phyloP scores from a whole-genome alignment of 2,888 invertebrate species.

The Polydrusus cervinus region DNA sequence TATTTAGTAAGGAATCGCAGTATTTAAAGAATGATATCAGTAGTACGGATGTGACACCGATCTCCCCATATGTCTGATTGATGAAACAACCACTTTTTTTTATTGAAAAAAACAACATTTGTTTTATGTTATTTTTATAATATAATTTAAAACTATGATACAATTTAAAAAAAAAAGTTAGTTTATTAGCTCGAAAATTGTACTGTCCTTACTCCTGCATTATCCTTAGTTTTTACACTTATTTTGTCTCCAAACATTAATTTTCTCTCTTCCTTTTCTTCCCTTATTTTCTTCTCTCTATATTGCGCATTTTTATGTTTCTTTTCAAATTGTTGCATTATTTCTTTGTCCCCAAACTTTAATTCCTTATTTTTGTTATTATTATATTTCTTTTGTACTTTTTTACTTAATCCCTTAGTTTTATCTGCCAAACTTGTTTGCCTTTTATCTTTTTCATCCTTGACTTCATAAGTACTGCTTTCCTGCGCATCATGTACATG shows the following conservation, averaged over 20 bases:
- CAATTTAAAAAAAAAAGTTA: too few relatives aligned
- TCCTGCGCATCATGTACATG: constrained; percentile 1
- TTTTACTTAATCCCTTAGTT: neutral
- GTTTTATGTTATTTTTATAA: too few relatives aligned
- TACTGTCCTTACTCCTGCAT: too few relatives aligned
- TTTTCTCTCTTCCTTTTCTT: neutral
- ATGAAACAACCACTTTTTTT: too few relatives aligned
- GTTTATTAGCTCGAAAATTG: neutral
- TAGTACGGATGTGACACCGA: too few relatives aligned
- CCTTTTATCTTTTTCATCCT: constrained; percentile 24
- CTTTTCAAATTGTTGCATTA: neutral
- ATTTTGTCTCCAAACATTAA: neutral
- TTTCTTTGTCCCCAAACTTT: neutral
- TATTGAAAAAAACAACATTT: too few relatives aligned
- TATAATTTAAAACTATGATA: too few relatives aligned
- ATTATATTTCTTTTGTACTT: too few relatives aligned
- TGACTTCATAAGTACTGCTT: neutral
- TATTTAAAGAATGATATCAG: too few relatives aligned
- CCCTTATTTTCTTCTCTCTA: too few relatives aligned
- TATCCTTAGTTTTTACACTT: neutral
- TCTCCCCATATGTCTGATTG: too few relatives aligned
- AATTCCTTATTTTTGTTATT: neutral
- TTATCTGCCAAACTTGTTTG: neutral
- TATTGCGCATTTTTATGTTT: neutral
- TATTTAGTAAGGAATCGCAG: too few relatives aligned